Conservation (phyloP, 2,888 invertebrate genomes). For the Crossocerus cetratus region DNA sequence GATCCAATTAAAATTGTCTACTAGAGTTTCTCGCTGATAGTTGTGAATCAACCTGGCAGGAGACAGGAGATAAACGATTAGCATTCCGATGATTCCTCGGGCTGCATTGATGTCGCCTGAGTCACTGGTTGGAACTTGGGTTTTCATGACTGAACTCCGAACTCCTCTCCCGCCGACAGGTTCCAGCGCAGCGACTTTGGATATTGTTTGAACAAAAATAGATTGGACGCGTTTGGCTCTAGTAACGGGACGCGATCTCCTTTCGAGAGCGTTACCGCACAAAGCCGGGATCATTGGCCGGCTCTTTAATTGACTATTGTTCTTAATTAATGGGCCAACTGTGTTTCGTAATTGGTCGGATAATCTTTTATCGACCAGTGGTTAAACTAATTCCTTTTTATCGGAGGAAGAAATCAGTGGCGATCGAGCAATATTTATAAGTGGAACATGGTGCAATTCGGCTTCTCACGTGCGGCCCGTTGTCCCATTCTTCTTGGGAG, state of each 20-base stretch:
- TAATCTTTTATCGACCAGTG: no score
- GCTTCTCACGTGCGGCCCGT: constrained; percentile 9
- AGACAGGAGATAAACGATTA: neutral
- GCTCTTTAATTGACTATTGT: constrained; percentile 36
- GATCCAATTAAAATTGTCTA: no score
- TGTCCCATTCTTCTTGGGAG: neutral
- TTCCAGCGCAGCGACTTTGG: no score
- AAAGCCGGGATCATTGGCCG: constrained; percentile 31
- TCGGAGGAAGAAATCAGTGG: no score
- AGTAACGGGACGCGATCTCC: constrained; percentile 8
- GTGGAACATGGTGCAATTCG: constrained; percentile 41
- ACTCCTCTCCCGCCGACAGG: no score
- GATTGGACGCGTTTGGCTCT: no score
- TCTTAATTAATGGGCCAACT: constrained; percentile 27
- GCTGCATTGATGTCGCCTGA: neutral
- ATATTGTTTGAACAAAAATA: no score
- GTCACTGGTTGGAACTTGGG: no score
- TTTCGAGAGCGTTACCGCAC: constrained; percentile 34
- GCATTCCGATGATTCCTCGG: neutral
- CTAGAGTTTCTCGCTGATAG: neutral
- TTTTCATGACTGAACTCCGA: no score
- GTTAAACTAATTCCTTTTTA: no score
- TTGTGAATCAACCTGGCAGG: neutral
- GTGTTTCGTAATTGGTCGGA: constrained; percentile 26
- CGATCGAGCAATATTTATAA: no score